These are phyloP conservation scores for Pristionchus fissidentatus DNA, from an alignment of 2,888 invertebrate genomes.

Conservation along the genomic window DNA sequence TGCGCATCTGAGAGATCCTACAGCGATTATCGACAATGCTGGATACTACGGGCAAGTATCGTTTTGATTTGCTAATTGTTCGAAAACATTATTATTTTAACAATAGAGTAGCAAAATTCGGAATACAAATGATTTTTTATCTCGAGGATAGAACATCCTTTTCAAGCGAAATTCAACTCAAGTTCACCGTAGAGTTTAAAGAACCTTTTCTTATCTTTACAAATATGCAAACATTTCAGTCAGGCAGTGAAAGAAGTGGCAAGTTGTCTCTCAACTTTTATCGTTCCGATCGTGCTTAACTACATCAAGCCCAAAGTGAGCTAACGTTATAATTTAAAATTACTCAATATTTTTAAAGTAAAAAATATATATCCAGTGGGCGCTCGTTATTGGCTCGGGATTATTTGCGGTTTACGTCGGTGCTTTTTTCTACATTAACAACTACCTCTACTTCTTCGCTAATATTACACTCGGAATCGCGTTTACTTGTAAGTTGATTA, in stretches of 20 bases:
- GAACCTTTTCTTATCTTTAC: no score
- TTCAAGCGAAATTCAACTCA: no score
- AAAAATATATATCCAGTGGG: not conserved
- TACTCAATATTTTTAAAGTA: not conserved
- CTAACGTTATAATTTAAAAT: no score
- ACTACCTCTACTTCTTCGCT: not conserved
- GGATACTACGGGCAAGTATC: conserved; percentile 13
- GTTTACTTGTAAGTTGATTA: not conserved
- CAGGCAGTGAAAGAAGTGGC: not conserved
- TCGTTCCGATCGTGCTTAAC: not conserved
- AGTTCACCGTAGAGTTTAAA: not conserved
- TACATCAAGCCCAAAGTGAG: conserved; percentile 1
- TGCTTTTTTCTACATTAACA: conserved; percentile 17
- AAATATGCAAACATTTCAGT: not conserved
- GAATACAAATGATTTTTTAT: no score
- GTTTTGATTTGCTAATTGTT: not conserved
- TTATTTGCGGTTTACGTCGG: not conserved
- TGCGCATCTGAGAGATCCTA: not conserved
- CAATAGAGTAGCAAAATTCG: no score
- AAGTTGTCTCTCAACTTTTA: not conserved
- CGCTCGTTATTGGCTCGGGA: not conserved
- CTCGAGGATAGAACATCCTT: no score
- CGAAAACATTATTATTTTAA: no score
- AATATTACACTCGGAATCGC: not conserved
- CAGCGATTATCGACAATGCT: not conserved